Conservation (phyloP, 2,113 vertebrate genomes). For the Etia nguti region DNA sequence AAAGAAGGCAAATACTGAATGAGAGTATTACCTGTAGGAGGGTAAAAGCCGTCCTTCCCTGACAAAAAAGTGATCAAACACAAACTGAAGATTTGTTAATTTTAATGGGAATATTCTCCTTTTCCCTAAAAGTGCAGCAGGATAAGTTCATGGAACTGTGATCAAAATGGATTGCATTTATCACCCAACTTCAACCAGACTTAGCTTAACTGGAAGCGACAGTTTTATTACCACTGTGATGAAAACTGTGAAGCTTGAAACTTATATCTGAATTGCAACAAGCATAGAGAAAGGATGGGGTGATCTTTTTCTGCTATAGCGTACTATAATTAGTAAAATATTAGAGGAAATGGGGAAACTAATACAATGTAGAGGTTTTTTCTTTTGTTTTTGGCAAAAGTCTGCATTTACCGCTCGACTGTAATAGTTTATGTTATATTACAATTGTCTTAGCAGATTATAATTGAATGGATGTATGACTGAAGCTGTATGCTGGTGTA, state of each 20-base stretch:
- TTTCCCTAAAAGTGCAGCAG: background rate
- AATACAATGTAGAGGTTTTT: background rate
- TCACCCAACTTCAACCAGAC: background rate
- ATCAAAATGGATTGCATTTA: background rate
- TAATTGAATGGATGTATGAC: background rate
- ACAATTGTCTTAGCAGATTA: background rate
- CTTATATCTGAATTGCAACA: background rate
- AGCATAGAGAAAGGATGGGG: background rate
- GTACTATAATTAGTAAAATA: background rate
- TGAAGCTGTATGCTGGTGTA: background rate
- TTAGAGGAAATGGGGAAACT: background rate
- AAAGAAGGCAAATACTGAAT: background rate
- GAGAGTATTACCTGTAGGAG: background rate
- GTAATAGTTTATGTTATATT: background rate
- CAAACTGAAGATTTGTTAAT: background rate
- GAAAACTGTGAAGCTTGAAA: background rate
- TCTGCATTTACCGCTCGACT: background rate
- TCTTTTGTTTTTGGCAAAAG: background rate
- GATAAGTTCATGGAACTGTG: background rate
- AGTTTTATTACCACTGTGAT: background rate
- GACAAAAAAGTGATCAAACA: background rate
- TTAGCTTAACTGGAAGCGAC: background rate
- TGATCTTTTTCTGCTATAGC: background rate
- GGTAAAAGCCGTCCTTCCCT: background rate
- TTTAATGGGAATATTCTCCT: background rate